These are phyloP conservation scores for Tragelaphus strepsiceros DNA, from an alignment of 2,113 vertebrate genomes.

Conservation along the genomic window DNA sequence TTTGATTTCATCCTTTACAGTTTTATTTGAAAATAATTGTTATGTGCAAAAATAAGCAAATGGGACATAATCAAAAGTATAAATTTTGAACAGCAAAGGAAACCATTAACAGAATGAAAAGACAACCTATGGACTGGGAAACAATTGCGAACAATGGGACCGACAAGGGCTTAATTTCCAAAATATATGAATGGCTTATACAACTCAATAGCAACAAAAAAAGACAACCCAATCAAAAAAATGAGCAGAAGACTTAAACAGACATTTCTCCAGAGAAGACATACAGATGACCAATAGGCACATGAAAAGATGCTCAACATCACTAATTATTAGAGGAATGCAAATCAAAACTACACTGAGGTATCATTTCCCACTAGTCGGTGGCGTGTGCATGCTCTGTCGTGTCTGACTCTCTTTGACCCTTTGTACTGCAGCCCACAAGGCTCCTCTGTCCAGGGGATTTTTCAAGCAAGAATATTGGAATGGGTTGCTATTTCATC, in stretches of 20 bases:
- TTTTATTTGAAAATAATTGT: conserved; percentile 30
- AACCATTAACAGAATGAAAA: background rate
- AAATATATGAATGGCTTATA: background rate
- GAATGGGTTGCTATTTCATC: background rate
- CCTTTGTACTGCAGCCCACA: background rate
- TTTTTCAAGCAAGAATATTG: background rate
- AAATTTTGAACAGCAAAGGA: background rate
- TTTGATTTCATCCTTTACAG: conserved; percentile 28
- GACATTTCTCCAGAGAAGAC: background rate
- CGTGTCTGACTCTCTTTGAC: background rate
- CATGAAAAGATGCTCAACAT: background rate
- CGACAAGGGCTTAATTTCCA: background rate
- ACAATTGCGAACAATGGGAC: background rate
- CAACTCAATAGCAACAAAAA: background rate
- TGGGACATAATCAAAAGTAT: background rate
- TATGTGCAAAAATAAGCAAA: background rate
- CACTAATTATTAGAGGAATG: background rate
- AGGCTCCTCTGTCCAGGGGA: background rate
- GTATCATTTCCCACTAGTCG: background rate
- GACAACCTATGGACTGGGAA: background rate
- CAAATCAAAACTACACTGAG: background rate
- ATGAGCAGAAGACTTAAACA: background rate
- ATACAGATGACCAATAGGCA: background rate
- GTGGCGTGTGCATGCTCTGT: background rate
- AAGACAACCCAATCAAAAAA: background rate